Percentiles rank a stretch among this genome's conserved stretches.
Conservation (phyloP, 2,797 vertebrate species). For the Brachymystax lenok region DNA sequence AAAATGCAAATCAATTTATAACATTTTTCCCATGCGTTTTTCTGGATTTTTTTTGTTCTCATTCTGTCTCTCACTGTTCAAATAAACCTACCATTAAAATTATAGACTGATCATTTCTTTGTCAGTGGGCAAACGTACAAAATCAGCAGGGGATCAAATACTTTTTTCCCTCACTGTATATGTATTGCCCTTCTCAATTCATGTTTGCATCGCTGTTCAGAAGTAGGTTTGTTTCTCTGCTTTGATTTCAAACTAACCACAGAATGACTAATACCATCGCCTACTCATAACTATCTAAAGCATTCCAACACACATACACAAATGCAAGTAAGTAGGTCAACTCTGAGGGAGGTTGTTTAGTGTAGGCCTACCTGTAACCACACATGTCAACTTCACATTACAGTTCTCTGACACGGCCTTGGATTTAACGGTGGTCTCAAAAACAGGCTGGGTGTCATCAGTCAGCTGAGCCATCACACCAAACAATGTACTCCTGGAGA, state of each 20-base stretch:
- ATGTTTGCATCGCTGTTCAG: not conserved
- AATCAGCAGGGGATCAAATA: too few relatives aligned
- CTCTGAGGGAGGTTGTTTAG: not conserved
- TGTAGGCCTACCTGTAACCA: conserved; percentile 86
- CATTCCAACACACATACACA: not conserved
- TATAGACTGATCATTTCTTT: too few relatives aligned
- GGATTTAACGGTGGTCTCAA: conserved; percentile 94
- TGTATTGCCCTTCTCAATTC: not conserved
- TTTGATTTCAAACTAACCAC: conserved; percentile 38
- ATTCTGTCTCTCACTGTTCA: too few relatives aligned
- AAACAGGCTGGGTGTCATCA: conserved; percentile 94
- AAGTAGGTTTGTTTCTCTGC: conserved; percentile 22
- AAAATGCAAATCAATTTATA: too few relatives aligned
- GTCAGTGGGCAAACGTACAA: too few relatives aligned
- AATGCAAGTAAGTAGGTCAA: conserved; percentile 7
- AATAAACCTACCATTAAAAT: too few relatives aligned
- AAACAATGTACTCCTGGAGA: conserved; percentile 93
- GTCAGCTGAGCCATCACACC: conserved; percentile 97
- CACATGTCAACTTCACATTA: conserved; percentile 93
- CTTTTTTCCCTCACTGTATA: too few relatives aligned
- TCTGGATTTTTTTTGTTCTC: too few relatives aligned
- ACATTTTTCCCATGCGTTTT: too few relatives aligned
- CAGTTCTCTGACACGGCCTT: conserved; percentile 92
- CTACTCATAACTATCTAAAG: not conserved
- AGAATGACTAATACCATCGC: conserved; percentile 21